Base-by-base conservation (phyloP, 2,113 vertebrate genomes). In the Rafetus swinhoei region DNA sequence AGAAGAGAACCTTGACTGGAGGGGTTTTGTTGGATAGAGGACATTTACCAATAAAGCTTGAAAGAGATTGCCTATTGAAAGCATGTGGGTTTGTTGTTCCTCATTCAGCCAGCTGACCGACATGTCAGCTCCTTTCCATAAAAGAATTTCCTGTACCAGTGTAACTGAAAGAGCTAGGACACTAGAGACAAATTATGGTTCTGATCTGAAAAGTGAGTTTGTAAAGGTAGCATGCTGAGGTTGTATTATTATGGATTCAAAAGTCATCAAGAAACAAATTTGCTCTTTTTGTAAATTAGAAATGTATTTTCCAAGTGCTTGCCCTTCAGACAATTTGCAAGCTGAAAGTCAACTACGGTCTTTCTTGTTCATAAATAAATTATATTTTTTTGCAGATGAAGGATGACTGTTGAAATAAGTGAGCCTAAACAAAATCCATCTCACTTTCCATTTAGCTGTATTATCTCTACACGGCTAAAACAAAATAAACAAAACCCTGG, bases 61-160 rank as follows among this genome's bases (percentile, higher is more conserved):
- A 74, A 87, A 85, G 76, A 82, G 84, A 9, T n/a, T 92, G 95
- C 94, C 88, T 95, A 92, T 87, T 79, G 57, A 85, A 92, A 92
- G 50, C 19, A 76, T 32, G 19, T 32, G 90, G 62, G 24, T 76
- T 57, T n/a, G 62, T 76, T 81, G 15, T 12, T 94, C 88, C 27
- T 90, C 35, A 39, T 90, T 92, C 80, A 45, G 60, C 22, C 56
- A 81, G 12, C 29, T 10, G 88, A 76, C 54, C 81, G 32, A 35
- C 3, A 22, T 72, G 57, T 60, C 79, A 84, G 55, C 25, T 90
- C 82, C 59, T 89, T 32, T 90, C 65, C 65, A 88, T 92, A 90
- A 45, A 83, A 11, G 11, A 88, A 62, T 2, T 45, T 95, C 9
- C 62, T 60, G 60, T 87, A 32, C 50, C 79, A 72, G 7, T 1